A percentile compares a stretch with the other conserved stretches of the same genome.
These are phyloP conservation scores for Egretta garzetta DNA, from an alignment of 2,113 vertebrate genomes.

Conservation along the genomic window DNA sequence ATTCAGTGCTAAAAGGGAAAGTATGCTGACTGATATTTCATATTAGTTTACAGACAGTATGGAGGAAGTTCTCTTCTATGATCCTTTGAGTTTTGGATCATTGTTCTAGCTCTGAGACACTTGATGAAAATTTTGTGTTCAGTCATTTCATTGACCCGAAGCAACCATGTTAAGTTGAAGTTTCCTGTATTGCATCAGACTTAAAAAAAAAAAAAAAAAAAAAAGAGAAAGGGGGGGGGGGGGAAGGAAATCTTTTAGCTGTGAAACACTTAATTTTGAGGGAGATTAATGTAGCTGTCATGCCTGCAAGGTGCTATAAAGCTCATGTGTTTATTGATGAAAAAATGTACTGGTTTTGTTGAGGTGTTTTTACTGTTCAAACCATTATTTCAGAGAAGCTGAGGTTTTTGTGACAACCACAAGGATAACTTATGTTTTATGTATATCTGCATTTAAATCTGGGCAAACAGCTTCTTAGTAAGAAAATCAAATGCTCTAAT, in stretches of 20 bases:
- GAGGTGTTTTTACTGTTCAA: conserved; percentile 47
- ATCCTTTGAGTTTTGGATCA: not conserved
- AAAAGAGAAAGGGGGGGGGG: too few relatives aligned
- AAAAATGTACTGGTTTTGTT: conserved; percentile 46
- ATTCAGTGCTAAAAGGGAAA: not conserved
- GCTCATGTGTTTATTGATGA: conserved; percentile 32
- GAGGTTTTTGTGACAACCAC: conserved; percentile 38
- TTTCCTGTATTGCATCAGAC: not conserved
- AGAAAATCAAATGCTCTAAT: not conserved
- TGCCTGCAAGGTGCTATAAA: conserved; percentile 60
- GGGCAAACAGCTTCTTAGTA: conserved; percentile 23
- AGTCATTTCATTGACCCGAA: conserved; percentile 29
- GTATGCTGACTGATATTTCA: not conserved
- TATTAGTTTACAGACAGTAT: not conserved
- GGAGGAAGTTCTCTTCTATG: not conserved
- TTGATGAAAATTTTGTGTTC: conserved; percentile 17
- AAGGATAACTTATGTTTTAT: conserved; percentile 28
- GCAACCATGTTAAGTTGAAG: not conserved
- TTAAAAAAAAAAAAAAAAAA: not conserved
- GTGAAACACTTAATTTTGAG: conserved; percentile 41
- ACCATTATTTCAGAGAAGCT: conserved; percentile 32
- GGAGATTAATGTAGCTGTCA: conserved; percentile 40
- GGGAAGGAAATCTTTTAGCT: not conserved
- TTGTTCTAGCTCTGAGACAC: not conserved
- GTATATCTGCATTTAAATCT: conserved; percentile 53